phyloP scores from a whole-genome alignment of 2,797 vertebrate species.

The Poeciliopsis infans region DNA sequence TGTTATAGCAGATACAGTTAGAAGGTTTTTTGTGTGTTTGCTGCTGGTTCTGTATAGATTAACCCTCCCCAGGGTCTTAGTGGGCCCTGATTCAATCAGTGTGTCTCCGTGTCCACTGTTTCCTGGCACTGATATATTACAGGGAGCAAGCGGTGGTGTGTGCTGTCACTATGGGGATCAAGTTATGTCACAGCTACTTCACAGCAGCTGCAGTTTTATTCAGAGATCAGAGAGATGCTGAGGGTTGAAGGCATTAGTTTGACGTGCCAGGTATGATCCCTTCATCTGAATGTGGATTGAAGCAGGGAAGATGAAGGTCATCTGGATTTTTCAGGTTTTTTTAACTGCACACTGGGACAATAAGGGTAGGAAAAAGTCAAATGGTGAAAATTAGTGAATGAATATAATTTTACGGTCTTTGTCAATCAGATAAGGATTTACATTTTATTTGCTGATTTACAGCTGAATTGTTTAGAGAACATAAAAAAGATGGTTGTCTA shows the following conservation, averaged over 20 bases:
- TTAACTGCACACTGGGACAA: slow-evolving; percentile 21
- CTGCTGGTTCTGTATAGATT: slow-evolving; percentile 65
- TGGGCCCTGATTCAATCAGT: slow-evolving; percentile 81
- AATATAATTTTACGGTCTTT: not conserved
- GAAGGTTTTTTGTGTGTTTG: slow-evolving; percentile 49
- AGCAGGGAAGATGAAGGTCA: slow-evolving; percentile 76
- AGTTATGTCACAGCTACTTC: slow-evolving; percentile 82
- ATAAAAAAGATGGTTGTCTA: not conserved
- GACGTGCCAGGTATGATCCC: slow-evolving; percentile 69
- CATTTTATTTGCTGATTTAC: not conserved
- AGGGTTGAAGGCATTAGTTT: slow-evolving; percentile 78
- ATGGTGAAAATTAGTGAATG: slow-evolving; percentile 17
- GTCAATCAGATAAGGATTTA: slow-evolving; percentile 3
- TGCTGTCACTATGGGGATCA: slow-evolving; percentile 78
- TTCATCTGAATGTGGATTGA: slow-evolving; percentile 78
- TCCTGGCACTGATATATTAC: slow-evolving; percentile 86
- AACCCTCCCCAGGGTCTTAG: slow-evolving; percentile 72
- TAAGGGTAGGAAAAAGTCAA: slow-evolving; percentile 32
- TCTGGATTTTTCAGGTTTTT: slow-evolving; percentile 40
- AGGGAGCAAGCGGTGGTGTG: slow-evolving; percentile 69
- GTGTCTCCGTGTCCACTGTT: slow-evolving; percentile 71
- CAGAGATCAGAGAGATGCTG: slow-evolving; percentile 65
- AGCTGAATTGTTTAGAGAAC: not conserved
- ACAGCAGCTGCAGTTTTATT: slow-evolving; percentile 71
- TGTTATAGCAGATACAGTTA: slow-evolving; percentile 60